Percentiles rank a stretch among this genome's conserved stretches.
These are phyloP conservation scores for Astreopora myriophthalma DNA, from an alignment of 64 coral and sea anemone genomes.

Conservation along the genomic window DNA sequence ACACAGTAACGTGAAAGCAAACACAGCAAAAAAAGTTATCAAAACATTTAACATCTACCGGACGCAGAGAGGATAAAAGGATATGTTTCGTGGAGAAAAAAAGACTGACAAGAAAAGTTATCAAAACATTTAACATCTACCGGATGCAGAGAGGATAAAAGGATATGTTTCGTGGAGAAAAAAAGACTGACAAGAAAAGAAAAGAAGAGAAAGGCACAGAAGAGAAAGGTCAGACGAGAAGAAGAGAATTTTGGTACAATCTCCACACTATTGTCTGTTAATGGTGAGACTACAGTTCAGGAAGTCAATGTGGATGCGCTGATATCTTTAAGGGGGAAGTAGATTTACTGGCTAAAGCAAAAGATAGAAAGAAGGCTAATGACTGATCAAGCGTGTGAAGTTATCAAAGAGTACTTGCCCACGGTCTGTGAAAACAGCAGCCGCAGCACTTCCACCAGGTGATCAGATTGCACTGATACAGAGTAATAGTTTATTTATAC, in stretches of 20 bases:
- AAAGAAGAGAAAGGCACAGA: conserved; percentile 49
- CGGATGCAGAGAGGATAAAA: conserved; percentile 34
- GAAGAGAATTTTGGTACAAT: conserved; percentile 26
- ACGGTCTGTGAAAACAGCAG: neutral
- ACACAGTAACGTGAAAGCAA: neutral
- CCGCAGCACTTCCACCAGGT: neutral
- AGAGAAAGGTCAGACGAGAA: neutral
- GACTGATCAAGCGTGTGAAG: conserved; percentile 1
- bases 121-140: conserved; percentile 41
- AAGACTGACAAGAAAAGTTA: neutral
- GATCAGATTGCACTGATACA: conserved; percentile 36
- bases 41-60: conserved; percentile 37
- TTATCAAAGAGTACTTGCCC: neutral
- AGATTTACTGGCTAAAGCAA: neutral
- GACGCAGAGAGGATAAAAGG: conserved; percentile 36
- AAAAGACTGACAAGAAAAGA: neutral
- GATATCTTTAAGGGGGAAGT: neutral
- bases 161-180: conserved; percentile 33
- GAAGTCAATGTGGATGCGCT: neutral
- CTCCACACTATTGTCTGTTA: neutral
- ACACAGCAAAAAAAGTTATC: too few species aligned
- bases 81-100: conserved; percentile 30
- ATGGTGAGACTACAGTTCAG: neutral
- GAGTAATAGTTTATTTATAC: too few species aligned
- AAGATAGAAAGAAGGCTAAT: neutral